Evolutionary conservation across 2,797 vertebrate genomes (phyloP), one percentile per base, ranked within the genome.

Genomic region (Bovichtus variegatus): DNA sequence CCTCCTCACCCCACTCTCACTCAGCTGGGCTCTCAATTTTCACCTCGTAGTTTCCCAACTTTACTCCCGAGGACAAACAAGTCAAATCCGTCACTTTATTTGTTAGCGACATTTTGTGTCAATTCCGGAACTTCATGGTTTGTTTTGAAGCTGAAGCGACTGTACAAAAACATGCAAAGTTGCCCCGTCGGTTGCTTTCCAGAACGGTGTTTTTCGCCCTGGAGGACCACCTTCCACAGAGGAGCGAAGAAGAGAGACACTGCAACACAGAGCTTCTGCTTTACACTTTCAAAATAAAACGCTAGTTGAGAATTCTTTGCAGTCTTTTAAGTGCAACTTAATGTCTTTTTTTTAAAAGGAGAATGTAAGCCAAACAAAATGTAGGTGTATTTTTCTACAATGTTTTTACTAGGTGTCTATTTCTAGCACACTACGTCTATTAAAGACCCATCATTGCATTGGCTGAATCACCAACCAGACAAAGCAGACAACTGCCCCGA

Each of bases 1-100:
- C 92, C 93, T 94, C 94, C 93, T 93, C 94, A 92, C 89, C 91
- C 90, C 95, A 92, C 93, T 93, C 89, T 92, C 91, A 86, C 92
- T 94, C 94, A 92, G 91, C 94, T 94, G 89, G 87, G 86, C 91
- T 93, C 94, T 94, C 93, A 94, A 88, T 93, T 95, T 94, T 93
- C 92, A 89, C 53, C 76, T 76, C 83, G 79, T 25, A 79, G 10
- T 92, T 93, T 90, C 81, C 62, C 66, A 87, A 91, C 92, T 92
- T 92, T 79, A 60, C 46, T 71, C 80, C 90, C 71, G 64, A 62
- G n/a, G 44, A 77, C 61, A 57, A 86, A 81, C 74, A 15, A 21
- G 9, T 57, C 58, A 46, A 59, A 31, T n/a, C 54, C 66, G 1
- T 19, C 74, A 0, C 27, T 23, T 50, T 25, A 4, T 16, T 7